Base-by-base conservation (phyloP, 2,888 invertebrate species). In the Drymonia ruficornis region DNA sequence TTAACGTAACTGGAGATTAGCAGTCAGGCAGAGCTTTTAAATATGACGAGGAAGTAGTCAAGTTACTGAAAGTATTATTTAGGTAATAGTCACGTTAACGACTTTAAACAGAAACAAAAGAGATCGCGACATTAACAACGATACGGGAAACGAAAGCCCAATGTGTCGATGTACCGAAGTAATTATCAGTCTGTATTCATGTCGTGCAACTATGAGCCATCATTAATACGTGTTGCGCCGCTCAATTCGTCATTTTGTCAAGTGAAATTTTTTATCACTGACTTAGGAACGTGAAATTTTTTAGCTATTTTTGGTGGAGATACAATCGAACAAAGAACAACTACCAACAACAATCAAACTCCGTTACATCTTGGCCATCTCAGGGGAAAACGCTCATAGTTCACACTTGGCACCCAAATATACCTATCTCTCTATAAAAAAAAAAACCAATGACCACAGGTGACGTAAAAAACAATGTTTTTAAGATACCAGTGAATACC, bases 181-280 rank as follows among this genome's bases (percentile, higher is more conserved):
- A 55, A 56, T 57, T 67, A 59, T 40, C 38, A 52, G 59, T 73
- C 53, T 46, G 59, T 72, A 76, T 72, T 68, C 77, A 58, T 52
- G 55, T 50, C 53, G 31, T 28, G 58, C 9, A 28, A 8, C 15
- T 52, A 45, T 53, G 51, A 51, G 19, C 47, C 50, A 54, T 56
- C 59, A 57, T 63, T 61, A 63, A 64, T 61, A 53, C 59, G 61
- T 46, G 56, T 52, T 63, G 58, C 52, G 53, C 29, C 47, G 58
- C 55, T 62, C 59, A 63, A 71, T 65, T 59, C 61, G 56, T 70
- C 59, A 71, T 66, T 23, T 58, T 60, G 56, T 71, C 60, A 71
- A 75, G 80, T 74, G 81, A 81, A 79, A 78, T 70, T 80, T 78
- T 78, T 72, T 72, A 70, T 68, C 53, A 52, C 36, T 52, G 59